These are phyloP conservation scores for Crotalus helleri DNA, from an alignment of 2,113 vertebrate genomes.

Conservation along the genomic window DNA sequence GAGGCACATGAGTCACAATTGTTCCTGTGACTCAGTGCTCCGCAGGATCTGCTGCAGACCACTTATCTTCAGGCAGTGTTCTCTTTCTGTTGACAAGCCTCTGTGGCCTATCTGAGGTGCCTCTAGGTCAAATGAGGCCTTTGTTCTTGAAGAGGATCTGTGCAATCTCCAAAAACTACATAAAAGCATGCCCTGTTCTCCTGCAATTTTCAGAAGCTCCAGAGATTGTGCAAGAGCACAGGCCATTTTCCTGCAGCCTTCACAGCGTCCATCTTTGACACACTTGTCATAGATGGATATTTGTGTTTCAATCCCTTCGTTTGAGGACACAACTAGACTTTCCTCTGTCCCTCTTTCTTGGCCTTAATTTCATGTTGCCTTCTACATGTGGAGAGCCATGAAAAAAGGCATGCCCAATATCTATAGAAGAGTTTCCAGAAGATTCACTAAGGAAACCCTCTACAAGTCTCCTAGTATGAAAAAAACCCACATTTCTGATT, in stretches of 20 bases:
- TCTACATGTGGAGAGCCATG: background rate
- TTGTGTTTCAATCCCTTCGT: background rate
- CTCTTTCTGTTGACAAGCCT: background rate
- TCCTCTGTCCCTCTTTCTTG: background rate
- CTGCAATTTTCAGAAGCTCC: background rate
- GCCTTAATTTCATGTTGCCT: background rate
- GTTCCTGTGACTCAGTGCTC: background rate
- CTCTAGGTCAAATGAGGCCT: background rate
- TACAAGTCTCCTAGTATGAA: background rate
- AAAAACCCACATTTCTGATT: background rate
- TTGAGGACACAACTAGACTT: background rate
- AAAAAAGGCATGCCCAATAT: background rate
- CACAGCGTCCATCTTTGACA: background rate
- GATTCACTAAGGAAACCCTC: background rate
- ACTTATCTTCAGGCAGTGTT: background rate
- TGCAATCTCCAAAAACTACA: background rate
- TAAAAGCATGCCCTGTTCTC: background rate
- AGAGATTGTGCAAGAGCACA: background rate
- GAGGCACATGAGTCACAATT: background rate
- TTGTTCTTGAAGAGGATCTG: background rate
- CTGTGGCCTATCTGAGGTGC: too few species aligned
- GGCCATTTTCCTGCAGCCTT: background rate
- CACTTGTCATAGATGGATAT: background rate
- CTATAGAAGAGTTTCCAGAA: background rate
- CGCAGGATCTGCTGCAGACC: background rate